phyloP scores from a whole-genome alignment of 2,797 vertebrate genomes.

The Serranus cabrilla region DNA sequence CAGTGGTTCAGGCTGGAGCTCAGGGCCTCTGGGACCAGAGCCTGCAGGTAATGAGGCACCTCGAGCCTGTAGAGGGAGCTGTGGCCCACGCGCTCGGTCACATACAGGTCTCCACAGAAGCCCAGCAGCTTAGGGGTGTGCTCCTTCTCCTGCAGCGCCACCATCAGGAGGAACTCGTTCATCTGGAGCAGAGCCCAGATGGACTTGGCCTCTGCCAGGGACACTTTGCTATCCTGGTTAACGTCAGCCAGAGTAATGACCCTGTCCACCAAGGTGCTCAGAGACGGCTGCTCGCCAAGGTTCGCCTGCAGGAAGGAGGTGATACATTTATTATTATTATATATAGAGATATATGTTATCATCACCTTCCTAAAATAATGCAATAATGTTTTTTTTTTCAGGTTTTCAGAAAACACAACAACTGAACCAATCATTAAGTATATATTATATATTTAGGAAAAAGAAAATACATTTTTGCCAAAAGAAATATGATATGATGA shows the following conservation, averaged over 20 bases:
- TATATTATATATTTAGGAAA: no score
- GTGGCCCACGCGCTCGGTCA: slow-evolving; percentile 91
- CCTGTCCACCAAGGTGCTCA: slow-evolving; percentile 87
- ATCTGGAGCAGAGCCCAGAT: slow-evolving; percentile 96
- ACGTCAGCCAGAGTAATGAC: slow-evolving; percentile 93
- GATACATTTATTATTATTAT: background rate
- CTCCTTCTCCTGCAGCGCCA: slow-evolving; percentile 94
- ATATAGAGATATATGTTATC: no score
- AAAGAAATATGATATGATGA: no score
- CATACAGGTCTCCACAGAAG: slow-evolving; percentile 94
- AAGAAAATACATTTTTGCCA: no score
- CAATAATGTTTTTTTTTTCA: no score
- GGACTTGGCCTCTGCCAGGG: slow-evolving; percentile 95
- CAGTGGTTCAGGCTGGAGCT: slow-evolving; percentile 91
- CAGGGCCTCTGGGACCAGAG: slow-evolving; percentile 88
- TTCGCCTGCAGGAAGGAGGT: slow-evolving; percentile 84
- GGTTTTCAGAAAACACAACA: no score
- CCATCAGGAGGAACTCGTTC: slow-evolving; percentile 94
- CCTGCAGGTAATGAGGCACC: slow-evolving; percentile 88
- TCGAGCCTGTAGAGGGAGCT: slow-evolving; percentile 89
- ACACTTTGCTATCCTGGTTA: slow-evolving; percentile 92
- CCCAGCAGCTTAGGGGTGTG: slow-evolving; percentile 94
- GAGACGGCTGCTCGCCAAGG: slow-evolving; percentile 93
- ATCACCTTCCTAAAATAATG: no score
- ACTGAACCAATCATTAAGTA: no score